These are phyloP conservation scores for Sarcophilus harrisii DNA, from an alignment of 2,797 vertebrate species.

Conservation along the genomic window DNA sequence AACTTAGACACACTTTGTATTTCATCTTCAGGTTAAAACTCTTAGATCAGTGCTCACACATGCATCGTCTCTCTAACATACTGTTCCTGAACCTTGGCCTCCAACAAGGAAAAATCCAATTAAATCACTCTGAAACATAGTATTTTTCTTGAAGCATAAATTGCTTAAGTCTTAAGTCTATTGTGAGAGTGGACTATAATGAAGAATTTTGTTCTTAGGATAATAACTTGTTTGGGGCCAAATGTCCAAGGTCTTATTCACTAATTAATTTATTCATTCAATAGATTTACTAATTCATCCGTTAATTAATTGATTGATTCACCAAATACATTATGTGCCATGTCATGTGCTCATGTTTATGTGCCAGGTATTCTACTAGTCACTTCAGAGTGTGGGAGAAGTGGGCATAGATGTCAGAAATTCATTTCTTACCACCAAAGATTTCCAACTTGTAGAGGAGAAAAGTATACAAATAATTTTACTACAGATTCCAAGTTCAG, in stretches of 20 bases:
- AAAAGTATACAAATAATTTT: not conserved
- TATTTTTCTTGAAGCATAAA: constrained; percentile 67
- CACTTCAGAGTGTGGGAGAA: not conserved
- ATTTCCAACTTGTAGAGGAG: not conserved
- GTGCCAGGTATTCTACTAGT: not conserved
- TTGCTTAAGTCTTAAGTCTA: constrained; percentile 67
- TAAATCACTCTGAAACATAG: constrained; percentile 72
- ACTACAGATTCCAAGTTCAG: not conserved
- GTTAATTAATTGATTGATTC: constrained; percentile 45
- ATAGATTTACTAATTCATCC: constrained; percentile 50
- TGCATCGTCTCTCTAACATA: constrained; percentile 50
- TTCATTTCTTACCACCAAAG: not conserved
- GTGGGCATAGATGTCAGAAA: constrained; percentile 12
- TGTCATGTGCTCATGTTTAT: not conserved
- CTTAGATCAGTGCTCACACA: constrained; percentile 43
- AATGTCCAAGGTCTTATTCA: constrained; percentile 45
- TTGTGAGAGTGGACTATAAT: constrained; percentile 59
- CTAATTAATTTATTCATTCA: constrained; percentile 50
- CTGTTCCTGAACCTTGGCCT: constrained; percentile 59
- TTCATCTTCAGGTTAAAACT: constrained; percentile 70
- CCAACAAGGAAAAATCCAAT: constrained; percentile 75
- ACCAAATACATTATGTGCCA: not conserved
- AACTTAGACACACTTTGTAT: constrained; percentile 65
- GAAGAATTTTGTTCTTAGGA: constrained; percentile 24
- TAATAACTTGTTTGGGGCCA: constrained; percentile 17